Base-by-base conservation (phyloP, 2,797 vertebrate genomes). In the Xenopus petersii region DNA sequence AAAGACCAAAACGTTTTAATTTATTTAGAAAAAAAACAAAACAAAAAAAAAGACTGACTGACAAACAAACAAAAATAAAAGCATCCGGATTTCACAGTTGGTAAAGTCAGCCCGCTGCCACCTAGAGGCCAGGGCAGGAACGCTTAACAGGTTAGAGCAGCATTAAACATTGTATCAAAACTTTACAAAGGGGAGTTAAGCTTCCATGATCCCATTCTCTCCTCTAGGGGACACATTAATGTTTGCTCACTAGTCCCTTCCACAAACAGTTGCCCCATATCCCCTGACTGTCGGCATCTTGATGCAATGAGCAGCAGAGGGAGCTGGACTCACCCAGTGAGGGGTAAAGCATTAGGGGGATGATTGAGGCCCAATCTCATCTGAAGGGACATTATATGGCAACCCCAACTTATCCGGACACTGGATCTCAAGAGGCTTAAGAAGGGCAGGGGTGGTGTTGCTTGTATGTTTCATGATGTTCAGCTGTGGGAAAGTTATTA, bases 21-120 rank as follows among this genome's bases (percentile, higher is more conserved):
- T 78, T 78, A 78, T 78, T 73, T 64, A 73, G 60, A 63, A 74
- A 73, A 78, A 68, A 2, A 55, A 55, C 3, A 36, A 21, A 21
- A 30, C 2, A 30, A 30, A 30, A 30, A 30, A 30, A 30, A 30
- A 30, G 26, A 30, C 5, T 4, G 6, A 42, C 36, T 5, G 6
- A 56, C 54, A 56, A 56, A 12, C 3, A 56, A 56, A 4, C 17
- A 64, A 67, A 73, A 69, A 69, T 1, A 46, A 58, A 59, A 58
- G 7, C 51, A 64, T 47, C 15, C n/a, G 59, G 61, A 59, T 64
- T 78, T 78, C 76, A 78, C 76, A 78, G 76, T 78, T 69, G 64
- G 15, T 12, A 30, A 26, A 26, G 54, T 42, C 36, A 42, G 4
- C 6, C 36, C 5, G 36, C 69, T 16, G 47, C 60, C 61, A 66